phyloP scores from a whole-genome alignment of 2,113 vertebrate genomes.

The Nothocercus julius region DNA sequence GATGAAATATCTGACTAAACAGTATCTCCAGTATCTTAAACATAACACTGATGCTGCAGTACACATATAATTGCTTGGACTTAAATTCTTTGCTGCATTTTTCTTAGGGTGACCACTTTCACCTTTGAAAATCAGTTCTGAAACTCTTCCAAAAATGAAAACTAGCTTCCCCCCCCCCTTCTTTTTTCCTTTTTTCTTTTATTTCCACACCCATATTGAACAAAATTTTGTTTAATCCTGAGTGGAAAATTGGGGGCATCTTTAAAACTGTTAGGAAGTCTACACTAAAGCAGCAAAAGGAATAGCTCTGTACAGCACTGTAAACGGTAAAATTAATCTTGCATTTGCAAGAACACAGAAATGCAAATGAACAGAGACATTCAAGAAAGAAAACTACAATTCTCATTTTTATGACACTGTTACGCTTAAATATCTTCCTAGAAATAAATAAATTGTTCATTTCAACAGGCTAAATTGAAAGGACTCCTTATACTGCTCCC shows the following conservation, averaged over 20 bases:
- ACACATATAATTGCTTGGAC: not conserved
- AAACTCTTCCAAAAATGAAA: not conserved
- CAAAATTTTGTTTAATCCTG: not conserved
- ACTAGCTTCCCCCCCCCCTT: accelerated
- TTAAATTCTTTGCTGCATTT: not conserved
- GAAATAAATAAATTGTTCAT: not conserved
- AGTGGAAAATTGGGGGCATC: not conserved
- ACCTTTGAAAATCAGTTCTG: not conserved
- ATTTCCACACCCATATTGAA: not conserved
- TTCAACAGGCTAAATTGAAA: not conserved
- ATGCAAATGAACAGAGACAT: not conserved
- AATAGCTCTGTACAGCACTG: not conserved
- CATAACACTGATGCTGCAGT: not conserved
- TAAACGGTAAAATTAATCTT: not conserved
- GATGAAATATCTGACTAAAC: not conserved
- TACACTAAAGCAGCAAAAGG: not conserved
- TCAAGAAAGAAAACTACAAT: not conserved
- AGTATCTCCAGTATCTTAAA: not conserved
- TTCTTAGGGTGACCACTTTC: not conserved
- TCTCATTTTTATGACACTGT: not conserved
- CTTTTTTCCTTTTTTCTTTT: not conserved
- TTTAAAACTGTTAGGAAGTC: not conserved
- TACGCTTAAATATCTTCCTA: not conserved
- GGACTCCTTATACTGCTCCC: not conserved
- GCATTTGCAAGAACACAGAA: not conserved